Evolutionary conservation across 1,140 invertebrate species (phyloP).

Genomic region (Oppia nitens): DNA sequence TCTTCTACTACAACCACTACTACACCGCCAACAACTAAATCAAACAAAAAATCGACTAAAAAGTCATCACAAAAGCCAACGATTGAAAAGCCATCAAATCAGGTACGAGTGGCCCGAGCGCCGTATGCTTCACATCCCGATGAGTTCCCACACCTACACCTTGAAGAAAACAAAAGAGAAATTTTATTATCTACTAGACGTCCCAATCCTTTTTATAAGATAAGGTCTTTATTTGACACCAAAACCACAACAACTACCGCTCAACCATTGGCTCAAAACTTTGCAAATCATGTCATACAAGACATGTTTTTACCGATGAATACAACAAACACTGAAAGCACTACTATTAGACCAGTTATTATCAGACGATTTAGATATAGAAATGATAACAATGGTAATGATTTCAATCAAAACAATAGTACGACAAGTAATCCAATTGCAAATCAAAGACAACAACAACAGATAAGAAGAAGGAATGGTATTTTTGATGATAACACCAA

Average conservation of each 20-base stretch:
- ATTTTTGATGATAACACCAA: not conserved
- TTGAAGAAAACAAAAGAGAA: not conserved
- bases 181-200: not conserved
- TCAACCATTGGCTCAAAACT: not conserved
- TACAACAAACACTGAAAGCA: not conserved
- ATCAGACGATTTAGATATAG: not conserved
- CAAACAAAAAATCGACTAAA: not conserved
- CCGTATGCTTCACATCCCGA: slow-evolving; percentile 1
- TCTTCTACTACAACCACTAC: not conserved
- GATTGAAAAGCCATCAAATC: not conserved
- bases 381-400: too few relatives aligned
- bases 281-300: not conserved
- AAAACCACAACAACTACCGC: not conserved
- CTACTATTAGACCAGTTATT: not conserved
- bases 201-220: not conserved
- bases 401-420: too few relatives aligned
- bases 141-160: slow-evolving; percentile 7
- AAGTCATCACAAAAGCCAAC: not conserved
- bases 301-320: not conserved
- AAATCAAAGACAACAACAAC: not conserved
- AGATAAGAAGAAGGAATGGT: not conserved
- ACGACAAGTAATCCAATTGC: not conserved
- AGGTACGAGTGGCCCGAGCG: not conserved
- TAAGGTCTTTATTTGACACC: not conserved
- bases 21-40: not conserved